Evolutionary conservation across 2,797 vertebrate species (phyloP).

Genomic region (Tokudaia tokunoshimensis): DNA sequence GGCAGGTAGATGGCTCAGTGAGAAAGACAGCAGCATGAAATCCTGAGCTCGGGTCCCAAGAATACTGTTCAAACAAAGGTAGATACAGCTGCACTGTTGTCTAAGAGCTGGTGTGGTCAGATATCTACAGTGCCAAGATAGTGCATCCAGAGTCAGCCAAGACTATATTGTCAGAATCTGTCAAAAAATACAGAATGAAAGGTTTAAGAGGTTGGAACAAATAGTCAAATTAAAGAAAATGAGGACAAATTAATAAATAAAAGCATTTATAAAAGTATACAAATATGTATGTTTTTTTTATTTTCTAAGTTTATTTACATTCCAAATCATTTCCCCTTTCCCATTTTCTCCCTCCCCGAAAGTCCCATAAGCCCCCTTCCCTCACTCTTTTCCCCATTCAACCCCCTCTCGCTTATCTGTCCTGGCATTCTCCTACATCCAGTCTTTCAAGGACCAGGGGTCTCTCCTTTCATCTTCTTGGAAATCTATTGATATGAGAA

Average conservation of each 20-base stretch:
- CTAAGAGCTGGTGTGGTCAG: not conserved
- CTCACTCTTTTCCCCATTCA: too few species aligned
- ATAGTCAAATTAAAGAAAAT: not conserved
- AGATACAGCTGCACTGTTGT: not conserved
- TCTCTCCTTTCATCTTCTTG: too few species aligned
- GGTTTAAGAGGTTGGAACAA: not conserved
- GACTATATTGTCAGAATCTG: not conserved
- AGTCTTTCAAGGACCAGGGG: too few species aligned
- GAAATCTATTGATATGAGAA: too few species aligned
- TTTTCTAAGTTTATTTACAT: too few species aligned
- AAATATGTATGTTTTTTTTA: not conserved
- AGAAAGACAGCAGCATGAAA: too few species aligned
- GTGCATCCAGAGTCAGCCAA: not conserved
- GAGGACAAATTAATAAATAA: not conserved
- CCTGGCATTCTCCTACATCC: too few species aligned
- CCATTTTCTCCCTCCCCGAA: too few species aligned
- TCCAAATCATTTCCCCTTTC: too few species aligned
- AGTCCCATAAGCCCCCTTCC: too few species aligned
- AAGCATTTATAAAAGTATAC: rapidly evolving
- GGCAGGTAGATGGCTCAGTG: not conserved
- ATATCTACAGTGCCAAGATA: not conserved
- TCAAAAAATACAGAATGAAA: not conserved
- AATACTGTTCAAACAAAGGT: not conserved
- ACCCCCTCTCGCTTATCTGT: too few species aligned
- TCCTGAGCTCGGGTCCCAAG: not conserved